These are phyloP conservation scores for Denticeps clupeoides DNA, from an alignment of 2,797 vertebrate genomes.

Conservation along the genomic window DNA sequence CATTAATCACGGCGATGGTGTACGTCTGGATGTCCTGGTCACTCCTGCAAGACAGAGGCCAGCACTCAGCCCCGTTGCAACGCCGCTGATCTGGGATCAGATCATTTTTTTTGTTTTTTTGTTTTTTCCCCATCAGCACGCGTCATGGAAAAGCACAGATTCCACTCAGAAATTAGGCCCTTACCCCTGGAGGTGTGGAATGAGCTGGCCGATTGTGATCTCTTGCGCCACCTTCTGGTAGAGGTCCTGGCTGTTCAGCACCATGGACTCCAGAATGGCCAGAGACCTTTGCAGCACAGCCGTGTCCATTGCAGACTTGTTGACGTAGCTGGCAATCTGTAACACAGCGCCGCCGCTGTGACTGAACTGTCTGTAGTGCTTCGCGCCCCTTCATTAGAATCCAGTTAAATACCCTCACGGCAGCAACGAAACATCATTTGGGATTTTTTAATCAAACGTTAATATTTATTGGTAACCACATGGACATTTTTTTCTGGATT, in stretches of 20 bases:
- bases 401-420: no score
- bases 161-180: constrained; percentile 21
- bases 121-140: no score
- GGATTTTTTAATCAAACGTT: no score
- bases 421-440: no score
- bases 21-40: constrained; percentile 98
- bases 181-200: constrained; percentile 92
- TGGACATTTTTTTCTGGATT: no score
- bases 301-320: constrained; percentile 83
- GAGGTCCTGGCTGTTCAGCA: constrained; percentile 93
- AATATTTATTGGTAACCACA: no score
- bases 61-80: no score
- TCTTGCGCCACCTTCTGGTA: constrained; percentile 98
- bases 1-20: constrained; percentile 92
- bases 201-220: constrained; percentile 94
- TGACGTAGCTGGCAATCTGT: constrained; percentile 89
- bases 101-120: no score
- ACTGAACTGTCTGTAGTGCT: no score
- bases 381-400: no score
- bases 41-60: constrained; percentile 50
- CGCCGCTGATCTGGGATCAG: no score
- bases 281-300: constrained; percentile 88
- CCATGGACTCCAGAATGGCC: constrained; percentile 96
- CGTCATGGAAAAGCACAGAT: no score
- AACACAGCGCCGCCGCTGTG: constrained; percentile 20